These are phyloP conservation scores for Gadopsis bispinosus DNA, from an alignment of 2,797 vertebrate species.

Conservation along the genomic window DNA sequence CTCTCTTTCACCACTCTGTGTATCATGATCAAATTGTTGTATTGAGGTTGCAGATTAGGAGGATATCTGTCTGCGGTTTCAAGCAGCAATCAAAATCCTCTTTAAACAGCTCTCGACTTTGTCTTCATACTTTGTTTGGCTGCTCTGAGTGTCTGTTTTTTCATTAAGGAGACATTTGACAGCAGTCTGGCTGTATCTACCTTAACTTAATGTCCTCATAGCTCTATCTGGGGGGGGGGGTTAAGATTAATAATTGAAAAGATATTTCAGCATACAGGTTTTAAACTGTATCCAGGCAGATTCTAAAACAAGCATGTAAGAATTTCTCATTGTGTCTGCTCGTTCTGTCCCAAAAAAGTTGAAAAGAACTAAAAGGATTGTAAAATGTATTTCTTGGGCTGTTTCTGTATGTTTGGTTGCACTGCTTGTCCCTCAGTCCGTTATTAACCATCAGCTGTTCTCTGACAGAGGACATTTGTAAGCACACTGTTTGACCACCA, in stretches of 20 bases:
- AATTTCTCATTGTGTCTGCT: neutral
- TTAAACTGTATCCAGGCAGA: slow-evolving; percentile 6
- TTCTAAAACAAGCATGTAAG: neutral
- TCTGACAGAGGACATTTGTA: slow-evolving; percentile 12
- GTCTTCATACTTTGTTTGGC: slow-evolving; percentile 4
- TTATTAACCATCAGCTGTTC: neutral
- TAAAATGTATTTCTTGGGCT: neutral
- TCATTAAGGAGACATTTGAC: slow-evolving; percentile 17
- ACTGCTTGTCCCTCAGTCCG: neutral
- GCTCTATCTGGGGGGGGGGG: slow-evolving; percentile 4
- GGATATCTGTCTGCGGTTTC: slow-evolving; percentile 33
- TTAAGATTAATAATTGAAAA: slow-evolving; percentile 15
- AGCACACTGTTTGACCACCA: slow-evolving; percentile 42
- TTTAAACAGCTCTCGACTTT: slow-evolving; percentile 18
- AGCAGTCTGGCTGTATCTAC: slow-evolving; percentile 34
- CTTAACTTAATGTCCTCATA: slow-evolving; percentile 13
- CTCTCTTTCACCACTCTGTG: slow-evolving; percentile 46
- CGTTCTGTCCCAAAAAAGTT: neutral
- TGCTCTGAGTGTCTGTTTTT: neutral
- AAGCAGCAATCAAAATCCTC: slow-evolving; percentile 7
- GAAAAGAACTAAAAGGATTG: neutral
- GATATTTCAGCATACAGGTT: neutral
- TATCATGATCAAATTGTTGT: slow-evolving; percentile 54
- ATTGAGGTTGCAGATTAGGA: slow-evolving; percentile 57
- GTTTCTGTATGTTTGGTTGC: neutral